Percentiles rank a stretch among this genome's conserved stretches.
Evolutionary conservation across 2,888 invertebrate species (phyloP).

Genomic region (Seira musarum): DNA sequence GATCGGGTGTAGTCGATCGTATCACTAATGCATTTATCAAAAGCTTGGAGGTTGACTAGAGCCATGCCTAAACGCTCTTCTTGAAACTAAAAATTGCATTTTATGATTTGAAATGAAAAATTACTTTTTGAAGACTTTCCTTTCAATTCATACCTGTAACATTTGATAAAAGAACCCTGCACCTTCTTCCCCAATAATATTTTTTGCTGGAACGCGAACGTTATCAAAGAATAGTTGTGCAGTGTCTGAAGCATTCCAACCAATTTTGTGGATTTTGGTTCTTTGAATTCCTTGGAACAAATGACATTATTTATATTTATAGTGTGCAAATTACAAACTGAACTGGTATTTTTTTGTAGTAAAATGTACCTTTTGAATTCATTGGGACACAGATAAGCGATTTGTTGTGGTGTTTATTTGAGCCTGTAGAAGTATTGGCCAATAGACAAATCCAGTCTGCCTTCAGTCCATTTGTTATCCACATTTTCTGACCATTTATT

Average conservation of each 20-base stretch:
- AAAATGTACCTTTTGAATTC: conserved; percentile 72
- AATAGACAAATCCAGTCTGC: conserved; percentile 77
- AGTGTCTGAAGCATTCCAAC: conserved; percentile 75
- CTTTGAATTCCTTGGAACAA: conserved; percentile 63
- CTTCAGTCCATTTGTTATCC: conserved; percentile 76
- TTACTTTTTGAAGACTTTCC: neutral
- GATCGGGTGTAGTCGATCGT: conserved; percentile 75
- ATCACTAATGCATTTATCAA: conserved; percentile 59
- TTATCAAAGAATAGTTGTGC: conserved; percentile 76
- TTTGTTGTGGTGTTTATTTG: conserved; percentile 73
- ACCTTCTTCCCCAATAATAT: conserved; percentile 75
- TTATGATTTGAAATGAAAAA: neutral
- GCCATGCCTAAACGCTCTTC: conserved; percentile 74
- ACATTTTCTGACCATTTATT: conserved; percentile 77
- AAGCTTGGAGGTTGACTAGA: conserved; percentile 68
- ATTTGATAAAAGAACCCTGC: conserved; percentile 76
- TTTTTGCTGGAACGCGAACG: conserved; percentile 74
- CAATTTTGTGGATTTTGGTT: conserved; percentile 74
- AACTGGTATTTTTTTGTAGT: neutral
- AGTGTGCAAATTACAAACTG: neutral
- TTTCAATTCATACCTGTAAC: conserved; percentile 70
- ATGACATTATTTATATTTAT: conserved; percentile 17
- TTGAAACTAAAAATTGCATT: conserved; percentile 73
- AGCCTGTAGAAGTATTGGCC: conserved; percentile 74
- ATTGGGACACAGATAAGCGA: conserved; percentile 75